A percentile compares a stretch with the other conserved stretches of the same genome.
Evolutionary conservation across 2,888 invertebrate species (phyloP).

Genomic region (Oscheius sp.): DNA sequence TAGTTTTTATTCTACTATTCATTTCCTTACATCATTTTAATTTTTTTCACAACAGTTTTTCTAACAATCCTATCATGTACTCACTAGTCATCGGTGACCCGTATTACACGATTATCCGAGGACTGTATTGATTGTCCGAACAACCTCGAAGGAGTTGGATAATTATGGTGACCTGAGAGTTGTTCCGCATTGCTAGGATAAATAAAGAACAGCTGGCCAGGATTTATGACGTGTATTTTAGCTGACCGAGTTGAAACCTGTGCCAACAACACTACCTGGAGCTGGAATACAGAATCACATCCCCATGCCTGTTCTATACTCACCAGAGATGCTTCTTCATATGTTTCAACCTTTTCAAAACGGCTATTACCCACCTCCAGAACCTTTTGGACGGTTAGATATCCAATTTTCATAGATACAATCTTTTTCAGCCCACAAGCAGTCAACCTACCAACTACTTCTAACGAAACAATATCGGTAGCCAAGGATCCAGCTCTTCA

Average conservation of each 20-base stretch:
- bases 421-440: neutral
- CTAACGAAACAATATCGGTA: neutral
- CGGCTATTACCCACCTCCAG: constrained; percentile 10
- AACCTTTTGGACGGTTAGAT: constrained; percentile 11
- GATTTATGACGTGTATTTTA: neutral
- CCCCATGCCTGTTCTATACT: neutral
- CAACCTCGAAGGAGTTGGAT: neutral
- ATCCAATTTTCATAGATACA: neutral
- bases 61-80: neutral
- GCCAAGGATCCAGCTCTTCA: constrained; percentile 12
- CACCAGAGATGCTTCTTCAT: constrained; percentile 4
- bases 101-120: neutral
- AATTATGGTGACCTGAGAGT: constrained; percentile 13
- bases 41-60: no score
- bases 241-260: neutral
- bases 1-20: neutral
- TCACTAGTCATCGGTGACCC: neutral
- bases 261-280: constrained; percentile 25
- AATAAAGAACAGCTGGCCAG: constrained; percentile 15
- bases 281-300: constrained; percentile 31
- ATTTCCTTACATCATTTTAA: no score
- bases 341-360: constrained; percentile 12
- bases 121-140: constrained; percentile 6
- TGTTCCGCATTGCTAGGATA: constrained; percentile 10
- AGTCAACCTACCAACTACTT: neutral